A percentile compares a stretch with the other conserved stretches of the same genome.
Conservation (phyloP, 2,797 vertebrate species). For the Gastrophryne carolinensis region DNA sequence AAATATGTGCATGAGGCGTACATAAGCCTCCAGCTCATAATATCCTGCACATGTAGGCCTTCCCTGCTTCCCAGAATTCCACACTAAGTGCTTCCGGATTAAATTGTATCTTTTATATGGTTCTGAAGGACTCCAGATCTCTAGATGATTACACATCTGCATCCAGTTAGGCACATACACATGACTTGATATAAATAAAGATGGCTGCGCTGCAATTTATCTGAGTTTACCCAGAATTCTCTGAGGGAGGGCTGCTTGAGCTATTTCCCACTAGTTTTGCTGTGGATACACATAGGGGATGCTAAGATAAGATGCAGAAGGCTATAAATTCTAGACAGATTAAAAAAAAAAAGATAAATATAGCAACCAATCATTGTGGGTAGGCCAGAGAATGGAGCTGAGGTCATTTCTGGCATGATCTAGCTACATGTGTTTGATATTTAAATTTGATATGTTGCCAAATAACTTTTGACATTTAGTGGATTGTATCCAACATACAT, state of each 20-base stretch:
- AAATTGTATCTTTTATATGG: background rate
- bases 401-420: background rate
- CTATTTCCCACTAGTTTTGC: background rate
- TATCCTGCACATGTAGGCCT: background rate
- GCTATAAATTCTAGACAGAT: background rate
- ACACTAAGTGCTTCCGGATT: background rate
- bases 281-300: background rate
- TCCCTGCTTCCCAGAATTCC: constrained; percentile 20
- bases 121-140: background rate
- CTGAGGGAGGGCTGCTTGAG: background rate
- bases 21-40: constrained; percentile 24
- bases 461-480: background rate
- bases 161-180: background rate
- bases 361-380: background rate
- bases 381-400: background rate
- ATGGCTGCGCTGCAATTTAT: background rate
- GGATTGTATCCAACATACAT: background rate
- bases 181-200: background rate
- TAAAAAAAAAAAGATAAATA: constrained; percentile 4
- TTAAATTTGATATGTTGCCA: constrained; percentile 17
- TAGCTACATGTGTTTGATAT: constrained; percentile 7
- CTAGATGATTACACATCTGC: constrained; percentile 8
- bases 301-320: background rate
- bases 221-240: constrained; percentile 25
- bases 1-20: constrained; percentile 12